Evolutionary conservation across 1,140 invertebrate genomes (phyloP).

Genomic region (Oryctes rhinoceros): DNA sequence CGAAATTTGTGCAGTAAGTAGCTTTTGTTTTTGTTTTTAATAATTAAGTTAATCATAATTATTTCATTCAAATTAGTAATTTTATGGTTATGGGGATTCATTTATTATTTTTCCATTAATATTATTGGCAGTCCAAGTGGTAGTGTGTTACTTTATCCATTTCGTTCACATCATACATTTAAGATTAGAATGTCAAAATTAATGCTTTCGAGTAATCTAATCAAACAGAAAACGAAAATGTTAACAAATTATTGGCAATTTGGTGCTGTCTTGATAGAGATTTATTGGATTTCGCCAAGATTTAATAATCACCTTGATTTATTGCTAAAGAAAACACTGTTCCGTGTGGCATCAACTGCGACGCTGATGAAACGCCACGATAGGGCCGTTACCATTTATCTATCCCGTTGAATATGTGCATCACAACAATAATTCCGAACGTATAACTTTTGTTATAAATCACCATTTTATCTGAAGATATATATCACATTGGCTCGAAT

Average conservation of each 20-base stretch:
- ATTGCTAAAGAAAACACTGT: slow-evolving; percentile 30
- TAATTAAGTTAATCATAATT: too few species aligned
- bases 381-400: slow-evolving; percentile 28
- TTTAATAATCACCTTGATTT: slow-evolving; percentile 35
- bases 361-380: background rate
- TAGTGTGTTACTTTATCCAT: too few species aligned
- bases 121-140: too few species aligned
- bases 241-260: slow-evolving; percentile 37
- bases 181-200: background rate
- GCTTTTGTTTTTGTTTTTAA: too few species aligned
- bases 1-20: too few species aligned
- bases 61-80: too few species aligned
- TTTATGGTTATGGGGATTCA: too few species aligned
- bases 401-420: slow-evolving; percentile 31
- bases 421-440: slow-evolving; percentile 22
- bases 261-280: background rate
- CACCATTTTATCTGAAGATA: slow-evolving; percentile 18
- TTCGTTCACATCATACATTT: too few species aligned
- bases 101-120: too few species aligned
- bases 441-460: slow-evolving; percentile 38
- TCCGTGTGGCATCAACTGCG: slow-evolving; percentile 3
- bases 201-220: background rate
- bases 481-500: slow-evolving; percentile 19
- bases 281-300: slow-evolving; percentile 25
- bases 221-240: background rate